Base-by-base conservation (phyloP, 1,140 invertebrate species). In the Holcopasites calliopsidis region DNA sequence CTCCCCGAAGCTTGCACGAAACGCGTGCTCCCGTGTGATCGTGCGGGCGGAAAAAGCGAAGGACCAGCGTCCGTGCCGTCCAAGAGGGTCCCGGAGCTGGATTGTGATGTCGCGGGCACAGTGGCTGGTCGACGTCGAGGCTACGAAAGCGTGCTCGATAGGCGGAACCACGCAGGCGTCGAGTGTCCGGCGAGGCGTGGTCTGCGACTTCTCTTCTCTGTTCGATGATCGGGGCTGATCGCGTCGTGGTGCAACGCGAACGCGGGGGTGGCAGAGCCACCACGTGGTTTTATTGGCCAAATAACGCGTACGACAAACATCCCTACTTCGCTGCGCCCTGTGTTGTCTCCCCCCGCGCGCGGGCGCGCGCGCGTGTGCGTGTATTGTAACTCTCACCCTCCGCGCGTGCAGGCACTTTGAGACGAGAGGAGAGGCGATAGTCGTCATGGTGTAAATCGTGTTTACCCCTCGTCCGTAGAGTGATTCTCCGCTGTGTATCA, bases 251-350 rank as follows among this genome's bases (percentile, higher is more conserved):
- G 13, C n/a, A 16, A 50, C 26, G 60, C 54, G 31, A 52, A 66
- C 69, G 80, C 75, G 65, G 75, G 73, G 79, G 79, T 74, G 79
- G 75, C 58, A 33, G 78, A 62, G 52, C 77, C 80, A 74, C 89
- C 89, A 91, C 90, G 89, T 91, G 90, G 86, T 89, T 89, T 89
- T 91, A 90, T 90, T 91, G 90, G 89, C 85, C 89, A 91, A 91
- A 91, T 90, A 90, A 89, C 86, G 86, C 85, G 82, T 88, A 89
- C 87, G 88, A 89, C 88, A 88, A 89, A 88, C 87, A 89, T 87
- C 89, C 86, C 84, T 80, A 77, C 78, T n/a, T n/a, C 83, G 74
- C 55, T 66, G 58, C 38, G 50, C 38, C 71, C 28, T 21, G 78
- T n/a, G 80, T 58, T 80, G 73, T 82, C 78, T 80, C 75, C 49